Evolutionary conservation across 37 sponge, comb jelly and placozoan species (phyloP).

Genomic region (Cladorhizidae sp.): DNA sequence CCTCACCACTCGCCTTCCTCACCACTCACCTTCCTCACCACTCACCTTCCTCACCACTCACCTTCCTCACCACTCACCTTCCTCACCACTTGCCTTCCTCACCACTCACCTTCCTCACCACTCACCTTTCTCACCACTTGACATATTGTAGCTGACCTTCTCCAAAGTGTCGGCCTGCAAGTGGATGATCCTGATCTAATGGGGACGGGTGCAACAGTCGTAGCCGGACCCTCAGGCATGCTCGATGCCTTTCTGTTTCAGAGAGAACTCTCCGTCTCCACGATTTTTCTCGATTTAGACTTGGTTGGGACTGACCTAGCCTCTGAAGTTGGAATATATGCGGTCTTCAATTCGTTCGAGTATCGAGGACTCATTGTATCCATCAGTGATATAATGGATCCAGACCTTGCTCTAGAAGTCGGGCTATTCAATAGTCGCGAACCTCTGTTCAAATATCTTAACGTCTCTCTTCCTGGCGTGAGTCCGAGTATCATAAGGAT

Average conservation of each 20-base stretch:
- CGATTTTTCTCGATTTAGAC: background rate
- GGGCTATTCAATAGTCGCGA: background rate
- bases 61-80: background rate
- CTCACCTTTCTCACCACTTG: too few relatives aligned
- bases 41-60: too few relatives aligned
- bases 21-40: too few relatives aligned
- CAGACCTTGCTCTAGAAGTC: background rate
- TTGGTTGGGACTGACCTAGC: background rate
- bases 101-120: background rate
- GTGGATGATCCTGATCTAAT: background rate
- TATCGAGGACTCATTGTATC: conserved; percentile 14
- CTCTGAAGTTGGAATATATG: background rate
- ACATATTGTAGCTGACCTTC: background rate
- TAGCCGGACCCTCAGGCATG: background rate
- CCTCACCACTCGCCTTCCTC: too few relatives aligned
- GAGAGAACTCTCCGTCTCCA: background rate
- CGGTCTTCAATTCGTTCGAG: background rate
- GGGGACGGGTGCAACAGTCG: background rate
- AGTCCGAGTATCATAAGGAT: background rate
- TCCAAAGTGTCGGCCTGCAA: conserved; percentile 1
- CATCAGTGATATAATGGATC: background rate
- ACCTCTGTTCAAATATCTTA: background rate
- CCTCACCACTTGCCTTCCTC: background rate
- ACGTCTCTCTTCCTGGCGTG: background rate
- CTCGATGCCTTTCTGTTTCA: conserved; percentile 1